Conservation (phyloP, 2,113 vertebrate species). For the Epinephelus moara region DNA sequence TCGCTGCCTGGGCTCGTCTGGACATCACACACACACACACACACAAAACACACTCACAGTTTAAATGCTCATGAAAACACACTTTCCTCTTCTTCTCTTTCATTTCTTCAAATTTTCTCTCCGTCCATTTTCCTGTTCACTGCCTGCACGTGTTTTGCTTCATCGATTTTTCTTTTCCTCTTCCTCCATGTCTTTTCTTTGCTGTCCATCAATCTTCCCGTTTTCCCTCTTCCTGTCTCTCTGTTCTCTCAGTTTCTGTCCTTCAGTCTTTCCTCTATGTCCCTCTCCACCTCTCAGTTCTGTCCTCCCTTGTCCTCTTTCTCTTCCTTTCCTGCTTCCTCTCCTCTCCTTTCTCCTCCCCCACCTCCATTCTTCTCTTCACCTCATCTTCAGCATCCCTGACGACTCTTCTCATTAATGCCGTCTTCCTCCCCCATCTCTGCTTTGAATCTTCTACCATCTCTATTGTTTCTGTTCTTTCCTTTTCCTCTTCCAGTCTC, state of each 20-base stretch:
- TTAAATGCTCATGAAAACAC: no score
- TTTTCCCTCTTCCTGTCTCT: no score
- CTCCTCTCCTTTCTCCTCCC: not conserved
- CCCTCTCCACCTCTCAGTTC: not conserved
- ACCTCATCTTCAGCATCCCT: not conserved
- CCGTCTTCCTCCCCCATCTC: not conserved
- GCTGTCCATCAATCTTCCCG: not conserved
- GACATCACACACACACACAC: not conserved
- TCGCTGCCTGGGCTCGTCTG: not conserved
- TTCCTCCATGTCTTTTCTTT: not conserved
- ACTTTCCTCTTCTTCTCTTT: not conserved
- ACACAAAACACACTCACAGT: not conserved
- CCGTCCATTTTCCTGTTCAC: no score
- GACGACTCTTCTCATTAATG: not conserved
- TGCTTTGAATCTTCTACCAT: no score
- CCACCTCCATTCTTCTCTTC: not conserved
- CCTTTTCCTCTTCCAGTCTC: not conserved
- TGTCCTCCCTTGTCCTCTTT: not conserved
- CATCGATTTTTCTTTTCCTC: not conserved
- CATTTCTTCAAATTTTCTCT: no score
- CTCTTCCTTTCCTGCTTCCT: not conserved
- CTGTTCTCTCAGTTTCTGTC: not conserved
- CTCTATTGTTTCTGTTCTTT: not conserved
- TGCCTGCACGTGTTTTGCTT: not conserved
- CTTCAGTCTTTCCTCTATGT: not conserved